These are phyloP conservation scores for Orcinus orca DNA, from an alignment of 2,113 vertebrate genomes.

Conservation along the genomic window DNA sequence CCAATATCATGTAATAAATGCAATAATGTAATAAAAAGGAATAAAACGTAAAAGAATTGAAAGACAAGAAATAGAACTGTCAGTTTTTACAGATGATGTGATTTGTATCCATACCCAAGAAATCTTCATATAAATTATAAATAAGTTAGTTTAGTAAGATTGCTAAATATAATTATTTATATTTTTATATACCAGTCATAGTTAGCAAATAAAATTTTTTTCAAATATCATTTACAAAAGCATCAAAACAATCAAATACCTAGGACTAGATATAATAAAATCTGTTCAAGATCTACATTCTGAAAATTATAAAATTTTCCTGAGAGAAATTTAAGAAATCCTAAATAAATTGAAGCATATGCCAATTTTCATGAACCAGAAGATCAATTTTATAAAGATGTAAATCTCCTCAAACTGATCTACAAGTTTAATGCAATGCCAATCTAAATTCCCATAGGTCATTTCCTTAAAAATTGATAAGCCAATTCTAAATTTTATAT, in stretches of 20 bases:
- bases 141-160: background rate
- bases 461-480: background rate
- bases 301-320: background rate
- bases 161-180: background rate
- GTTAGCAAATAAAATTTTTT: background rate
- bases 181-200: background rate
- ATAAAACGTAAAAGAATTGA: background rate
- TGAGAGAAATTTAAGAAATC: background rate
- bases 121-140: background rate
- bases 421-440: background rate
- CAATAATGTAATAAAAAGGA: background rate
- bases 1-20: background rate
- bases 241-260: background rate
- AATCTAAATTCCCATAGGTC: background rate
- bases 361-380: background rate
- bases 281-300: background rate
- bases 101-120: background rate
- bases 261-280: background rate
- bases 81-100: background rate
- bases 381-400: background rate
- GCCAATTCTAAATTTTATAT: background rate
- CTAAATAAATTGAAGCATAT: background rate
- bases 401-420: background rate
- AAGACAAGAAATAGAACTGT: background rate
- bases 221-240: background rate